Conservation (phyloP, 1,140 invertebrate genomes). For the Manduca sexta region DNA sequence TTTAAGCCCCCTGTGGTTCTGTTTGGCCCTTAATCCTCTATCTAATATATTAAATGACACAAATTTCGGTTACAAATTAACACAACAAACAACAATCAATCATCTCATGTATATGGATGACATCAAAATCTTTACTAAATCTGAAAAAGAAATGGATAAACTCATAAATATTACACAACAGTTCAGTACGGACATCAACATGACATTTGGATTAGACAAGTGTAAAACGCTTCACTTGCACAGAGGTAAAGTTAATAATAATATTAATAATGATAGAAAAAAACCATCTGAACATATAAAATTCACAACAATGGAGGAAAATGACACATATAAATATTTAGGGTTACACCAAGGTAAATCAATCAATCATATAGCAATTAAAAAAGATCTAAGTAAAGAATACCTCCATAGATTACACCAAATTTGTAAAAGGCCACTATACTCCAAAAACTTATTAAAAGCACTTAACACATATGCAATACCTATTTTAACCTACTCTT, state of each 20-base stretch:
- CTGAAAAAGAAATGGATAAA: too few relatives aligned
- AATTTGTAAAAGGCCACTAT: slow-evolving; percentile 13
- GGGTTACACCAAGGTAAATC: slow-evolving; percentile 16
- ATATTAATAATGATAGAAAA: slow-evolving; percentile 4
- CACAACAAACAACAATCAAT: too few relatives aligned
- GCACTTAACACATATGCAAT: slow-evolving; percentile 27
- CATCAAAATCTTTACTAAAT: too few relatives aligned
- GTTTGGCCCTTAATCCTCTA: not conserved
- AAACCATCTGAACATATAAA: slow-evolving; percentile 12
- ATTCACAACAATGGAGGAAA: too few relatives aligned
- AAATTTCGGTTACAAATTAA: not conserved
- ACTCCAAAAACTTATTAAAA: slow-evolving; percentile 16
- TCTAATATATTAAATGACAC: not conserved
- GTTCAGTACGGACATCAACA: too few relatives aligned
- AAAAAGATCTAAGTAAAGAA: slow-evolving; percentile 13
- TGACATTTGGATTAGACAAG: slow-evolving; percentile 3
- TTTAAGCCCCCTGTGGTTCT: not conserved
- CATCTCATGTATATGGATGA: too few relatives aligned
- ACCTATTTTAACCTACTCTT: slow-evolving; percentile 23
- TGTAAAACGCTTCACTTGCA: slow-evolving; percentile 22
- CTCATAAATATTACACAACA: too few relatives aligned
- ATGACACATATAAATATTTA: slow-evolving; percentile 29
- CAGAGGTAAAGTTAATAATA: slow-evolving; percentile 13
- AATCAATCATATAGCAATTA: slow-evolving; percentile 24
- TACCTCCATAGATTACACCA: slow-evolving; percentile 11